Conservation (phyloP, 2,113 vertebrate species). For the Ifrita kowaldi region DNA sequence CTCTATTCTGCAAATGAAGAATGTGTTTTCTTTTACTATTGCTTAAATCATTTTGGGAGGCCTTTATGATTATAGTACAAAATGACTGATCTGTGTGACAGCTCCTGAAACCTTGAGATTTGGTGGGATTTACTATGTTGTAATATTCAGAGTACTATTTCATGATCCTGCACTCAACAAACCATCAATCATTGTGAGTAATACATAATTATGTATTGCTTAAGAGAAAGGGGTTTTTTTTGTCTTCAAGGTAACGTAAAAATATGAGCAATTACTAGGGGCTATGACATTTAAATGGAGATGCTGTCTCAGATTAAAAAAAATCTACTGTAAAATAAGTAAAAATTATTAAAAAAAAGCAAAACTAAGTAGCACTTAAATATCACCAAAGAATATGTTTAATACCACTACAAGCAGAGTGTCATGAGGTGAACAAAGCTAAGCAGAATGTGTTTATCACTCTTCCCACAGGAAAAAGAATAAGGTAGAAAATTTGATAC, state of each 20-base stretch:
- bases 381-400: background rate
- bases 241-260: background rate
- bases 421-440: background rate
- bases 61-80: background rate
- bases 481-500: background rate
- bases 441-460: background rate
- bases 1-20: background rate
- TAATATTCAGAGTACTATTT: constrained; percentile 24
- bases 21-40: background rate
- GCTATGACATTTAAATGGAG: constrained; percentile 30
- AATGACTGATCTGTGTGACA: constrained; percentile 22
- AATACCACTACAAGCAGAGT: background rate
- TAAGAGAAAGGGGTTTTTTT: background rate
- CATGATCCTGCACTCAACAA: background rate
- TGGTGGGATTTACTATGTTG: background rate
- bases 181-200: constrained; percentile 26
- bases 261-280: constrained; percentile 3
- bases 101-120: background rate
- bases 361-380: background rate
- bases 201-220: constrained; percentile 31
- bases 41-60: background rate
- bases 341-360: background rate
- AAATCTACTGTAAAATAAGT: background rate
- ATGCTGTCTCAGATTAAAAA: background rate
- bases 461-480: background rate